Evolutionary conservation across 2,113 vertebrate species (phyloP).

Genomic region (Heloderma charlesbogerti): DNA sequence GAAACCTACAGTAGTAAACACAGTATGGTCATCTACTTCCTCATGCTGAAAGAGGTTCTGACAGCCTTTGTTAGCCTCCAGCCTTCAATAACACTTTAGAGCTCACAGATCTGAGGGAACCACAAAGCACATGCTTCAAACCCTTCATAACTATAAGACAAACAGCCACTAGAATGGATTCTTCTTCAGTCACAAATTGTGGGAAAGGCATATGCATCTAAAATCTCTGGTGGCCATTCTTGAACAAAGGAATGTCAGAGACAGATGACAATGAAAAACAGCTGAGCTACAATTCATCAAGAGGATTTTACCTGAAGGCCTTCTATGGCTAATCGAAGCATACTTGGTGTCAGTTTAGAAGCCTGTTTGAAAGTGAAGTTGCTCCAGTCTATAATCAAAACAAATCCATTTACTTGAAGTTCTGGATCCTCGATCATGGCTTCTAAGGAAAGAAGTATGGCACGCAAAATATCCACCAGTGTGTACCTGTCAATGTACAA

Average conservation of each 20-base stretch:
- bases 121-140: neutral
- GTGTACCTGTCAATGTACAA: conserved; percentile 86
- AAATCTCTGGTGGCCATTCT: neutral
- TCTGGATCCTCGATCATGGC: conserved; percentile 98
- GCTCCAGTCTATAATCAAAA: conserved; percentile 99
- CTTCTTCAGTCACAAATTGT: neutral
- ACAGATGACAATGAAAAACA: no score
- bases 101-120: neutral
- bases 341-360: conserved; percentile 96
- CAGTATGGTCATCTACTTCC: neutral
- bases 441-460: conserved; percentile 96
- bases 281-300: no score
- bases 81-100: neutral
- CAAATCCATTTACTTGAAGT: conserved; percentile 98
- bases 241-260: no score
- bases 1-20: neutral
- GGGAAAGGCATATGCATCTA: neutral
- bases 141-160: neutral
- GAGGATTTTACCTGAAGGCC: conserved; percentile 89
- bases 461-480: conserved; percentile 96
- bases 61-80: neutral
- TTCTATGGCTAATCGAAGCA: conserved; percentile 96
- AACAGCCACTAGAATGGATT: neutral
- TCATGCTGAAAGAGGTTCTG: neutral
- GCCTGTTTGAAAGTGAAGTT: conserved; percentile 99